phyloP scores from a whole-genome alignment of 2,797 vertebrate species.

The Premnoplex brunnescens region DNA sequence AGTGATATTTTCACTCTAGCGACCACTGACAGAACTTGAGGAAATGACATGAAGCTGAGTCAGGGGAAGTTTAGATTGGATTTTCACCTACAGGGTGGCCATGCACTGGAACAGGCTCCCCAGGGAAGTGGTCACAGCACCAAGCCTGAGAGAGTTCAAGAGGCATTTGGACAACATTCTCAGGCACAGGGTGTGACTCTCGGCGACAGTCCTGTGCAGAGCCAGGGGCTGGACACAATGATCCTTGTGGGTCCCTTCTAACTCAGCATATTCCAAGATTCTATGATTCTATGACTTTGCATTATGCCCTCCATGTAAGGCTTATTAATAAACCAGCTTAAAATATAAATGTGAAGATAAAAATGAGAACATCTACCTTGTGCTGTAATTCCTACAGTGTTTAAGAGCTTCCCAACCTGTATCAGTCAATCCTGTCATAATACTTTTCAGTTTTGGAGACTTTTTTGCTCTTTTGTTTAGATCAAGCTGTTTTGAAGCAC shows the following conservation, averaged over 20 bases:
- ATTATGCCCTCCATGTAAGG: not conserved
- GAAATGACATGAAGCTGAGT: not conserved
- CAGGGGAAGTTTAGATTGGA: not conserved
- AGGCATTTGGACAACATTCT: not conserved
- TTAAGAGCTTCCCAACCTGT: not conserved
- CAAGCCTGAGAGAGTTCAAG: not conserved
- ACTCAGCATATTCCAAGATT: not conserved
- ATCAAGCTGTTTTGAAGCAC: not conserved
- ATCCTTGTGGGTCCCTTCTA: not conserved
- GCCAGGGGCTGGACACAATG: not conserved
- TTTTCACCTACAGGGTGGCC: not conserved
- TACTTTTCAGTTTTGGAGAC: not conserved
- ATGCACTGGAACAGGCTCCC: not conserved
- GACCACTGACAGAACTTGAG: not conserved
- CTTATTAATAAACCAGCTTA: not conserved
- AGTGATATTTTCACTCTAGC: not conserved
- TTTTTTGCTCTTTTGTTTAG: not conserved
- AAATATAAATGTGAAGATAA: not conserved
- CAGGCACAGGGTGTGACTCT: not conserved
- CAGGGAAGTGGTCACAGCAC: not conserved
- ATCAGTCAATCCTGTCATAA: not conserved
- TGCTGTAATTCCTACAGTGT: not conserved
- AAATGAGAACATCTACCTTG: not conserved
- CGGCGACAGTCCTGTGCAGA: not conserved
- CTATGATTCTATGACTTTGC: not conserved